These are phyloP conservation scores for Drosophila murphyi DNA, from an alignment of 1,140 invertebrate genomes.

Conservation along the genomic window DNA sequence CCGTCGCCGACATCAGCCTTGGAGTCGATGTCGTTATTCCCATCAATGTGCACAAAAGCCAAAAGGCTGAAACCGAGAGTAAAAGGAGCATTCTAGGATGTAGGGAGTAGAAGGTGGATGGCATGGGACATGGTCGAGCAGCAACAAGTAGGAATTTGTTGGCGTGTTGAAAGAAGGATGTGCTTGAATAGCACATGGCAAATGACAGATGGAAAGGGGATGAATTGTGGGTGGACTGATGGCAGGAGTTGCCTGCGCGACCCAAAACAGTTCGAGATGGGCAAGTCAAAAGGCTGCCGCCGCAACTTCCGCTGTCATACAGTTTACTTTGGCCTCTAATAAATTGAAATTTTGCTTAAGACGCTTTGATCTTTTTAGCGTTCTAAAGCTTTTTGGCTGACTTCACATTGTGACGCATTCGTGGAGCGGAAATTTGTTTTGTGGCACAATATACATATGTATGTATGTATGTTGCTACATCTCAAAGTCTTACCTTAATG, in stretches of 20 bases:
- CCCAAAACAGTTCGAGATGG: constrained; percentile 39
- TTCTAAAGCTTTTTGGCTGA: constrained; percentile 49
- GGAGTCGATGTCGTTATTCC: constrained; percentile 9
- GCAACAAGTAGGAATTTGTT: constrained; percentile 49
- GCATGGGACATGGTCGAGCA: neutral
- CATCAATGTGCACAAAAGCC: constrained; percentile 34
- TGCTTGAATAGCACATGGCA: constrained; percentile 27
- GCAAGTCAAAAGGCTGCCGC: constrained; percentile 55
- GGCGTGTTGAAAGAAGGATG: constrained; percentile 22
- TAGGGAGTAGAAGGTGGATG: neutral
- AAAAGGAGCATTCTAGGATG: neutral
- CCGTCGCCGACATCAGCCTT: neutral
- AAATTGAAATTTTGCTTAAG: constrained; percentile 72
- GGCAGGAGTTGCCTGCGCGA: neutral
- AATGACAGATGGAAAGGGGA: constrained; percentile 2
- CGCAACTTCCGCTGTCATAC: constrained; percentile 68
- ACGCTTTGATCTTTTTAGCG: constrained; percentile 68
- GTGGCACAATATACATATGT: constrained; percentile 23
- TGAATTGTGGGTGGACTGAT: neutral
- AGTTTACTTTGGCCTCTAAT: constrained; percentile 74
- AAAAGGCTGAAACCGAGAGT: constrained; percentile 12
- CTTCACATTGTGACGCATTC: constrained; percentile 42
- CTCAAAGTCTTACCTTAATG: constrained; percentile 82
- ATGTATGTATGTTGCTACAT: neutral
- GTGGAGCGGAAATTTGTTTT: constrained; percentile 72